phyloP scores from a whole-genome alignment of 1,140 invertebrate species.

The Drosophila yakuba region DNA sequence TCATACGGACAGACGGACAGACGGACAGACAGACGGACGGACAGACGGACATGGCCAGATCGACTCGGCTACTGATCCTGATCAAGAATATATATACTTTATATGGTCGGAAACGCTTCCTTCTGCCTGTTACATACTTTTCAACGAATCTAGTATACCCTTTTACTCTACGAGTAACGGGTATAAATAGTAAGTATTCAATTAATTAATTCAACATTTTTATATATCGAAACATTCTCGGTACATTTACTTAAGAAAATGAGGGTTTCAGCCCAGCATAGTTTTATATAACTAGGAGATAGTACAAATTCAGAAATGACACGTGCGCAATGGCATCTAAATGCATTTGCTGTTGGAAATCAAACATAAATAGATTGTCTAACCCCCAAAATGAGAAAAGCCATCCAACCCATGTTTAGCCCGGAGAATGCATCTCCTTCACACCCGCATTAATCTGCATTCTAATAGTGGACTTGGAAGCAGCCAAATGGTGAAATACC shows the following conservation, averaged over 20 bases:
- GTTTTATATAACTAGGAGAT: conserved; percentile 1
- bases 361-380: conserved; percentile 57
- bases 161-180: no score
- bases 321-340: conserved; percentile 49
- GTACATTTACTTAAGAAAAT: neutral
- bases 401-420: neutral
- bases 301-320: conserved; percentile 52
- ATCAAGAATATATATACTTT: no score
- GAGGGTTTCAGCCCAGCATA: neutral
- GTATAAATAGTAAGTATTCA: no score
- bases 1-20: no score
- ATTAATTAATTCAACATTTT: neutral
- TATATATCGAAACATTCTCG: neutral
- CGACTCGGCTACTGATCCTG: no score
- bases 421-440: conserved; percentile 7
- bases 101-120: no score
- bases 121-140: no score
- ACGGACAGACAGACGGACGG: no score
- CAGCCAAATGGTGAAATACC: conserved; percentile 51
- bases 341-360: conserved; percentile 55
- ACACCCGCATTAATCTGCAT: conserved; percentile 24
- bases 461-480: conserved; percentile 42
- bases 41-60: no score
- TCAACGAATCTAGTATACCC: no score
- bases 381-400: neutral